Evolutionary conservation across 2,797 vertebrate genomes (phyloP).

Genomic region (Erithacus rubecula): DNA sequence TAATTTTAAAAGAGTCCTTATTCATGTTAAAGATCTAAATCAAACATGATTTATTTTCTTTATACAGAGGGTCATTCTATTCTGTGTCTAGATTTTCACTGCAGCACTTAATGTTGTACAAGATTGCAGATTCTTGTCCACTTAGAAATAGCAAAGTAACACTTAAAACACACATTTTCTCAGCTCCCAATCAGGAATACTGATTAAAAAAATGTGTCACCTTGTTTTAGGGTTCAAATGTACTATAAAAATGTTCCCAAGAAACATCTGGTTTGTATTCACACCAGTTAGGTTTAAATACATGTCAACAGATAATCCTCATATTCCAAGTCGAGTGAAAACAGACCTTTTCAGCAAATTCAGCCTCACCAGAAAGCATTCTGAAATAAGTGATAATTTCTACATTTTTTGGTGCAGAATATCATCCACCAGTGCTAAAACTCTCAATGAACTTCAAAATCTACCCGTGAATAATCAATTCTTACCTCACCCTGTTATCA

Average conservation of each 20-base stretch:
- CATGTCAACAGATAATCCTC: slow-evolving; percentile 9
- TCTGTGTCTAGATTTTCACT: not conserved
- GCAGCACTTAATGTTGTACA: not conserved
- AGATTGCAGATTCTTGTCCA: not conserved
- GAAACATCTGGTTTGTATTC: slow-evolving; percentile 30
- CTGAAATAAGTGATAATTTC: not conserved
- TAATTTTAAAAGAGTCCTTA: not conserved
- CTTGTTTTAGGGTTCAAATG: not conserved
- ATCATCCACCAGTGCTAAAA: not conserved
- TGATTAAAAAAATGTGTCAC: not conserved
- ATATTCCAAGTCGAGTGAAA: not conserved
- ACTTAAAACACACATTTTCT: not conserved
- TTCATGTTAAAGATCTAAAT: not conserved
- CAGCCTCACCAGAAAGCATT: not conserved
- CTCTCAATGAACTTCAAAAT: not conserved
- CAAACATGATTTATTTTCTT: not conserved
- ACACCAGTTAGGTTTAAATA: slow-evolving; percentile 14
- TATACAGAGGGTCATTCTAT: not conserved
- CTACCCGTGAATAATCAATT: not conserved
- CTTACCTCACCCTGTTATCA: not conserved
- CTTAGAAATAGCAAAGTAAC: not conserved
- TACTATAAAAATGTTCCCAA: not conserved
- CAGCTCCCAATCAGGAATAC: not conserved
- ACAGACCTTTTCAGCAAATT: slow-evolving; percentile 2
- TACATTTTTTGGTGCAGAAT: not conserved